Evolutionary conservation across 2,888 invertebrate genomes (phyloP).

Genomic region (Thereva nobilitata): DNA sequence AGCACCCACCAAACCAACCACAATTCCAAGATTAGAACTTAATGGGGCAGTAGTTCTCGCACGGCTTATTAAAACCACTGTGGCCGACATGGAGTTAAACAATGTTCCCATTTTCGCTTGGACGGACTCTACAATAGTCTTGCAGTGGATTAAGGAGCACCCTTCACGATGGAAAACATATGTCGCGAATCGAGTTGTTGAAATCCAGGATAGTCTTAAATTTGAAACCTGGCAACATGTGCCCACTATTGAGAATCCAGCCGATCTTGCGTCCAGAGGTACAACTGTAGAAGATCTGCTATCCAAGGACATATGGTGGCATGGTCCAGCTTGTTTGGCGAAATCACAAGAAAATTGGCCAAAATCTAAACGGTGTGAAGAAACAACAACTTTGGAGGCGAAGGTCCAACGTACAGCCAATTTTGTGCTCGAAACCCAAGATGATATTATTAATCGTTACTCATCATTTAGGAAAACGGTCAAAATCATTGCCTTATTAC

Average conservation of each 20-base stretch:
- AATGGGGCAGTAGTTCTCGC: constrained; percentile 11
- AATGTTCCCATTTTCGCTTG: too few relatives aligned
- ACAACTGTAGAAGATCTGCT: not conserved
- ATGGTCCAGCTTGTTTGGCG: not conserved
- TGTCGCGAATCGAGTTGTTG: not conserved
- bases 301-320: not conserved
- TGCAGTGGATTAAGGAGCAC: not conserved
- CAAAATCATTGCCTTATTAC: too few relatives aligned
- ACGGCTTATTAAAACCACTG: not conserved
- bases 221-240: not conserved
- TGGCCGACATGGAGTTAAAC: too few relatives aligned
- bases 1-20: constrained; percentile 38
- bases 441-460: too few relatives aligned
- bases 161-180: not conserved
- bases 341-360: not conserved
- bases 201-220: not conserved
- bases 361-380: too few relatives aligned
- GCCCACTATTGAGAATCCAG: not conserved
- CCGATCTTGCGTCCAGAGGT: not conserved
- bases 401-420: too few relatives aligned
- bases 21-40: constrained; percentile 44
- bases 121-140: too few relatives aligned
- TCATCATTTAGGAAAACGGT: too few relatives aligned
- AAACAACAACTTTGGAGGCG: too few relatives aligned
- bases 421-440: too few relatives aligned